A percentile compares a stretch with the other conserved stretches of the same genome.
Conservation (phyloP, 2,797 vertebrate species). For the Fundulus diaphanus region DNA sequence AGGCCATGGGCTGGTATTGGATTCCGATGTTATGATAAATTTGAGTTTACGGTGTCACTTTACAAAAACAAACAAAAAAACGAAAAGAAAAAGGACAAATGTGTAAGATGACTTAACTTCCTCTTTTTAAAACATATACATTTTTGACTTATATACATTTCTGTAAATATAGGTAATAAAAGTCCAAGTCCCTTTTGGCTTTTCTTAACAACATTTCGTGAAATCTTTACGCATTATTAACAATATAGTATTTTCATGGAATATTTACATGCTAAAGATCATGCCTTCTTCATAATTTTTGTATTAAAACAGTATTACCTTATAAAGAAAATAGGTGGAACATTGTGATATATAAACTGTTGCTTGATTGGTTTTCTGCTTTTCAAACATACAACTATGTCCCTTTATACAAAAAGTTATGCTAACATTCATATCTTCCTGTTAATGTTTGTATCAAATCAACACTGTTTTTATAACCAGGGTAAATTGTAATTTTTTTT, state of each 20-base stretch:
- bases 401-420: not conserved
- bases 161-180: too few species aligned
- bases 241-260: not conserved
- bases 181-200: too few species aligned
- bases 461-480: not conserved
- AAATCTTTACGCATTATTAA: not conserved
- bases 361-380: not conserved
- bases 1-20: not conserved
- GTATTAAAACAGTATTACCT: not conserved
- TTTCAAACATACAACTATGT: not conserved
- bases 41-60: constrained; percentile 14
- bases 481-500: not conserved
- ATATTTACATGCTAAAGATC: not conserved
- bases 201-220: too few species aligned
- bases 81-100: not conserved
- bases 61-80: not conserved
- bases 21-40: not conserved
- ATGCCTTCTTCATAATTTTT: not conserved
- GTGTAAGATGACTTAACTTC: not conserved
- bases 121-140: too few species aligned
- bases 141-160: too few species aligned
- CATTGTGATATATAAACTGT: not conserved
- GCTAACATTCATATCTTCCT: not conserved
- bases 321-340: too few species aligned
- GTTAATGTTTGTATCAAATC: not conserved